phyloP scores from a whole-genome alignment of 2,888 invertebrate genomes.

The Synanthedon tipuliformis region DNA sequence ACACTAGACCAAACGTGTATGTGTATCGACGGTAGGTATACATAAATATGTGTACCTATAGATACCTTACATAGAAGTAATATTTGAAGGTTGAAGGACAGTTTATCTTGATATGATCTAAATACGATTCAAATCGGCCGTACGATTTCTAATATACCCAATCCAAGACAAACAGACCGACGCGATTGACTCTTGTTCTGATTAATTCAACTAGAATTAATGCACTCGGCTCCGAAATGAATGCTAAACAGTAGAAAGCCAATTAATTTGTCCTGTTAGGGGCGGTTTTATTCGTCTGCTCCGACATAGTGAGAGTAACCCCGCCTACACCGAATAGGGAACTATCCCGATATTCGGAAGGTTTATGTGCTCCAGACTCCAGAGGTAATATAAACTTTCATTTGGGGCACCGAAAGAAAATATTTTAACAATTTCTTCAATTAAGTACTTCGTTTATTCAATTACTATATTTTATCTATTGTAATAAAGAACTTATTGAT shows the following conservation, averaged over 20 bases:
- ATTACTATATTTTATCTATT: too few species aligned
- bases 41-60: too few species aligned
- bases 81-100: too few species aligned
- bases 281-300: conserved; percentile 25
- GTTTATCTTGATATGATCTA: too few species aligned
- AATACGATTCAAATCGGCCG: too few species aligned
- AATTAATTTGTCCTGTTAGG: conserved; percentile 47
- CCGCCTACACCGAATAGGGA: not conserved
- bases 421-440: too few species aligned
- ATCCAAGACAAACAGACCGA: not conserved
- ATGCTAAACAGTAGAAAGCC: conserved; percentile 40
- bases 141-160: not conserved
- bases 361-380: not conserved
- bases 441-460: too few species aligned
- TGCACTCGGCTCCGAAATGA: conserved; percentile 31
- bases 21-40: too few species aligned
- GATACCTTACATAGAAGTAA: too few species aligned
- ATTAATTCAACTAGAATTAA: conserved; percentile 16
- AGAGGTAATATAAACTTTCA: not conserved
- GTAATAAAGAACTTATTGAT: too few species aligned
- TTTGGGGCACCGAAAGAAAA: not conserved
- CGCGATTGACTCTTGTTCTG: conserved; percentile 1
- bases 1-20: too few species aligned
- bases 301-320: not conserved
- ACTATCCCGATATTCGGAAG: not conserved